Evolutionary conservation across 1,140 invertebrate genomes (phyloP), one percentile per base, ranked within the genome.

Genomic region (Cryptotermes secundus): DNA sequence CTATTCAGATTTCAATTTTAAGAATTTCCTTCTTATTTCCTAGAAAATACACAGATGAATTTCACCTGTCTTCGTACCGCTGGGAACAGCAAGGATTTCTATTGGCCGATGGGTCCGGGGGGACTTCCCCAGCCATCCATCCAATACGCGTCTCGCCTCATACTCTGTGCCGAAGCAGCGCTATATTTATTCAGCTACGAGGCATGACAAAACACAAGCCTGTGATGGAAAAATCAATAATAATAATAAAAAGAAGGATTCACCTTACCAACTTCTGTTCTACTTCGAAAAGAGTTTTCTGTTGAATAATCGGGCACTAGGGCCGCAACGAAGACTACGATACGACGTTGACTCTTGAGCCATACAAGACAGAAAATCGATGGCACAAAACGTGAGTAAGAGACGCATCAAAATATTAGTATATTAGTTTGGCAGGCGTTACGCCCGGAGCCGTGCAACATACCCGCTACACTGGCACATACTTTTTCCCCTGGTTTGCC

Each of bases 161-260:
- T 72, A 1, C 26, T 72, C 59, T 31, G 1, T 72, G 59, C n/a
- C 59, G 31, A 72, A 72, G 26, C 59, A 72, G 26, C 14, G 59
- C 59, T 72, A 72, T 72, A 72, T 72, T 31, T 72, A 72, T 72
- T 72, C 59, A 72, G 59, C 59, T 12, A 19, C n/a, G 59, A 72
- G 59, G 26, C 59, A 31, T 31, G 59, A 31, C 26, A 72, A 31
- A 31, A 26, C 59, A 72, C 59, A 72, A 72, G 59, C 2, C 31
- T 72, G 7, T 72, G 59, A 72, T 72, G 59, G 59, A 31, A 72
- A n/a, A 72, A 72, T 72, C 59, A 49, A 49, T 49, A 49, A n/a
- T n/a, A n/a, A n/a, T n/a, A n/a, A n/a, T n/a, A n/a, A n/a, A n/a
- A n/a, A n/a, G 14, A 49, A 49, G 3, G n/a, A 31, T 72, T 31